Evolutionary conservation across 1,140 invertebrate species (phyloP), one percentile per base, ranked within the genome.

Genomic region (Cotesia chilonis): DNA sequence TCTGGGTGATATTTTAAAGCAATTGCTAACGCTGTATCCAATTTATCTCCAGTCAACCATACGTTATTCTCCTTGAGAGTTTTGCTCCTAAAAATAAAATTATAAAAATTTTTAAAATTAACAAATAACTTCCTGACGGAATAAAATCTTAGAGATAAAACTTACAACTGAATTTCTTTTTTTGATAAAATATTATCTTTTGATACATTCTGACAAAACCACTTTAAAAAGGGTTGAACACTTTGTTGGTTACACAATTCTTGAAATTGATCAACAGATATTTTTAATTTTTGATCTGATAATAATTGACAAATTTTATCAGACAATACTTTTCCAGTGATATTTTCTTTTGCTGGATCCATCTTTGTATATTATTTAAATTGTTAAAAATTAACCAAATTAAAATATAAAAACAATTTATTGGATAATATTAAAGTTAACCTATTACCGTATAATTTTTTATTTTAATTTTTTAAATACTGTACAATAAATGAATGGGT

Each of bases 161-260:
- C 76, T 79, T 80, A 87, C 84, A 85, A 68, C 79, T 80, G 54
- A 4, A 75, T 69, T 69, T 84, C 82, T 35, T 82, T 80, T 12
- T 79, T 75, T 35, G 80, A 72, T 0, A 86, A 68, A 69, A 84
- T 47, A 75, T 87, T 87, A 6, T 80, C 68, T 17, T 36, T 14
- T 28, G 61, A 81, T 5, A 87, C 74, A 73, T 85, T 81, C 4
- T 76, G 52, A 54, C 74, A 77, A 68, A 87, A 86, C 85, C 85
- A 87, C 37, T 83, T 75, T 36, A 87, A 74, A 75, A 87, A 87
- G 7, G 79, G 80, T 74, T 82, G 79, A 2, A 78, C 63, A 6
- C 28, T 59, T 14, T 77, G 68, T 68, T 81, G 74, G 10, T 80
- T 67, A 63, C 79, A 82, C 57, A 79, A 37, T 28, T 77, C 79